These are phyloP conservation scores for Apodemus agrarius DNA, from an alignment of 2,797 vertebrate genomes.

Conservation along the genomic window DNA sequence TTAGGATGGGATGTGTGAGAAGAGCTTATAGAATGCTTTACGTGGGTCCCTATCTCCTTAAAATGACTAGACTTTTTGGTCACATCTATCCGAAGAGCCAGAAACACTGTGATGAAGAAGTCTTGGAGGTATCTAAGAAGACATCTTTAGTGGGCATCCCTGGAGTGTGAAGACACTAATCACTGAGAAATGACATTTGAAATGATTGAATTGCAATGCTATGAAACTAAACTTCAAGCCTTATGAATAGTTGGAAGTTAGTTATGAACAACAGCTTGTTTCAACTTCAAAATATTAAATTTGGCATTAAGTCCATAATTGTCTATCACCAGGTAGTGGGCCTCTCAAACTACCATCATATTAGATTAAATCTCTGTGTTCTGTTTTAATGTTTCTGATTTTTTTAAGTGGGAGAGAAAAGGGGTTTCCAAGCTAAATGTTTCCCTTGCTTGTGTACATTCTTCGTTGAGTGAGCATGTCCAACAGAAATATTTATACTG, in stretches of 20 bases:
- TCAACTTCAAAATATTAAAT: constrained; percentile 54
- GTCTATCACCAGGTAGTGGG: constrained; percentile 43
- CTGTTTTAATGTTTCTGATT: constrained; percentile 59
- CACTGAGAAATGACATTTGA: constrained; percentile 42
- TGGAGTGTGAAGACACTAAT: constrained; percentile 27
- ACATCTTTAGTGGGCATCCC: neutral
- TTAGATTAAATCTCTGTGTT: constrained; percentile 69
- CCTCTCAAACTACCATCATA: constrained; percentile 41
- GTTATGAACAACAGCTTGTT: constrained; percentile 40
- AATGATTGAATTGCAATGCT: constrained; percentile 49
- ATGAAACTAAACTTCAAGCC: constrained; percentile 65
- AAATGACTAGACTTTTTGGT: neutral
- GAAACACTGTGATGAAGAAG: constrained; percentile 22
- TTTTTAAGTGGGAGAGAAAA: constrained; percentile 69
- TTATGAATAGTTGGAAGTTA: constrained; percentile 35
- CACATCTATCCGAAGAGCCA: neutral
- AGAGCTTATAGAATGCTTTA: neutral
- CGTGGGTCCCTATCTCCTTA: neutral
- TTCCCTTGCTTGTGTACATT: constrained; percentile 44
- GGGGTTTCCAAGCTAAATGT: constrained; percentile 52
- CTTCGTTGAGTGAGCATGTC: constrained; percentile 55
- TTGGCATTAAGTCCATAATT: constrained; percentile 62
- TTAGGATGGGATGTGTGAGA: constrained; percentile 2
- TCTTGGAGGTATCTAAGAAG: neutral
- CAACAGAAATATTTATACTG: constrained; percentile 81